phyloP scores from a whole-genome alignment of 2,113 vertebrate species.

The Ctenomys sociabilis region DNA sequence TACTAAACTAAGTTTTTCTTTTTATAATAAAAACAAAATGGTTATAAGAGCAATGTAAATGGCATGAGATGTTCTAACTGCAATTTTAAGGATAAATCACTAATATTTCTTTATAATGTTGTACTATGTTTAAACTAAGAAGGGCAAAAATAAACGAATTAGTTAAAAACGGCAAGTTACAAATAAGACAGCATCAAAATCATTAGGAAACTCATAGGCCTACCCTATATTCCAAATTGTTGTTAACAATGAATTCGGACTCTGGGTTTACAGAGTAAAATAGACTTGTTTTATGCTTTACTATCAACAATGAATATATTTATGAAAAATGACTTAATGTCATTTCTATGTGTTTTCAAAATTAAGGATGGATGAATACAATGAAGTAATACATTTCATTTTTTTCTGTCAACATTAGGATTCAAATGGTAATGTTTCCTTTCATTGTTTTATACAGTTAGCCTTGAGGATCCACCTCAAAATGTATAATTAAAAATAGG shows the following conservation, averaged over 20 bases:
- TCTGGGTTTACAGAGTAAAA: not conserved
- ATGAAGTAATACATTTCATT: not conserved
- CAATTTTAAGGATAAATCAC: conserved; percentile 15
- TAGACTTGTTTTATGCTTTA: not conserved
- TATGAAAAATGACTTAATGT: not conserved
- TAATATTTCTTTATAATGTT: conserved; percentile 17
- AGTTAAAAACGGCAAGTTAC: not conserved
- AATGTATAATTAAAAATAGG: not conserved
- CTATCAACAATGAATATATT: not conserved
- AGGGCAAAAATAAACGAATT: not conserved
- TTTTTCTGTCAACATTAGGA: not conserved
- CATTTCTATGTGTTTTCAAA: not conserved
- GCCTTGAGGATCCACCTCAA: not conserved
- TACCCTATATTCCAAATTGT: not conserved
- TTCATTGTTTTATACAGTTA: not conserved
- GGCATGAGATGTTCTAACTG: not conserved
- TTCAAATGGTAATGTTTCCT: not conserved
- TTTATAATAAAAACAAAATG: conserved; percentile 37
- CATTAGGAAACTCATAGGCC: not conserved
- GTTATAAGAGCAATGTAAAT: not conserved
- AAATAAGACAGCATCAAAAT: not conserved
- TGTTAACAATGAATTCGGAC: not conserved
- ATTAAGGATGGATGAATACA: not conserved
- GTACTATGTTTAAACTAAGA: not conserved
- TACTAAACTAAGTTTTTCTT: conserved; percentile 11